phyloP scores from a whole-genome alignment of 2,113 vertebrate species.

The Channa argus region DNA sequence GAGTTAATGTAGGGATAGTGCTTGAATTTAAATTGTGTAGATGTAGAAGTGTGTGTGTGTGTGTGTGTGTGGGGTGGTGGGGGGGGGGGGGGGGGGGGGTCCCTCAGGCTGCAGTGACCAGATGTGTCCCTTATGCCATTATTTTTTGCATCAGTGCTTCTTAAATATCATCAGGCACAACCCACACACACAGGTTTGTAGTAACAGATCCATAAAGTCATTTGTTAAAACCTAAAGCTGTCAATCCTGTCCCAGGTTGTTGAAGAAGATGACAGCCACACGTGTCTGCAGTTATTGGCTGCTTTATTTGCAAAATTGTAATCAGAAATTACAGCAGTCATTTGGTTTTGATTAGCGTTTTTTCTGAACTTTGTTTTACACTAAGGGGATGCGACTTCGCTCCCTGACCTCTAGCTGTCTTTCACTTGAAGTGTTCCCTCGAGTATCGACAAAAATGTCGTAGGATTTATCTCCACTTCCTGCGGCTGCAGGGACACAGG shows the following conservation, averaged over 20 bases:
- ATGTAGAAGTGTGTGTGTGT: constrained; percentile 10
- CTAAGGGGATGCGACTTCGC: background rate
- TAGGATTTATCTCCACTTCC: constrained; percentile 55
- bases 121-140: constrained; percentile 56
- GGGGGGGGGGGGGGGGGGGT: background rate
- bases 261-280: background rate
- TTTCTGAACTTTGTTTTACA: background rate
- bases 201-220: background rate
- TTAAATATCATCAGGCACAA: constrained; percentile 23
- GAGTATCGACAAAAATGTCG: constrained; percentile 38
- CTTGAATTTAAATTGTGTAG: background rate
- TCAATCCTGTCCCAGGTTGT: background rate
- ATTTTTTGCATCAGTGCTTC: constrained; percentile 46
- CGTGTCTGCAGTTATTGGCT: background rate
- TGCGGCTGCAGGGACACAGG: constrained; percentile 46
- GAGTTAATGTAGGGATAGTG: no score
- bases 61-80: background rate
- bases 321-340: constrained; percentile 1
- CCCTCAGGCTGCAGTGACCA: constrained; percentile 47
- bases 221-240: background rate
- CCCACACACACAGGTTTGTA: background rate
- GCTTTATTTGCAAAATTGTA: constrained; percentile 2
- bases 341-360: constrained; percentile 1
- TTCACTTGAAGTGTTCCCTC: constrained; percentile 29
- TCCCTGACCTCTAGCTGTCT: constrained; percentile 62